Conservation (phyloP, 1,140 invertebrate genomes). For the Pseudomyrmex pallidus region DNA sequence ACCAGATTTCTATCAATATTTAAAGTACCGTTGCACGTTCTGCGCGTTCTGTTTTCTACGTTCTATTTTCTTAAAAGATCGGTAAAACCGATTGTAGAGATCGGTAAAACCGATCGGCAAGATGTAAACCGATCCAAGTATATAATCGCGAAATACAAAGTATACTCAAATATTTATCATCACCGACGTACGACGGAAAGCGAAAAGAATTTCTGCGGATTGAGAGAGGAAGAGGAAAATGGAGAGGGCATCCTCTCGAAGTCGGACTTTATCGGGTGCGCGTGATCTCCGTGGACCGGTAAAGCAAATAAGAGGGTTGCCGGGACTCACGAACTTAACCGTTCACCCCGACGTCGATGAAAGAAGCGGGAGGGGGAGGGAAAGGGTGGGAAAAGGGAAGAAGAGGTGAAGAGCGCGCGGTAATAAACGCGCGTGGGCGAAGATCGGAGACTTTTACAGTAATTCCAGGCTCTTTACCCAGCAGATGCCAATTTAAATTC, state of each 20-base stretch:
- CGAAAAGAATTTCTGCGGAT: slow-evolving; percentile 24
- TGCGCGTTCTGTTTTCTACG: background rate
- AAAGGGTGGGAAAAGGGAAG: slow-evolving; percentile 36
- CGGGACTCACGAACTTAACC: slow-evolving; percentile 79
- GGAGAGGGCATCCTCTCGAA: slow-evolving; percentile 70
- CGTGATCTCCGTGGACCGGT: slow-evolving; percentile 77
- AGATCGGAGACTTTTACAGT: slow-evolving; percentile 81
- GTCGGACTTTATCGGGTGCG: slow-evolving; percentile 77
- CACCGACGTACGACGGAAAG: slow-evolving; percentile 30
- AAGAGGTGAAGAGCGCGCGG: slow-evolving; percentile 62
- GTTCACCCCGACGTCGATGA: slow-evolving; percentile 73
- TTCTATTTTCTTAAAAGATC: slow-evolving; percentile 47
- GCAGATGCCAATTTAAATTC: slow-evolving; percentile 82
- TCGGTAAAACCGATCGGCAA: background rate
- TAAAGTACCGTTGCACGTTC: slow-evolving; percentile 35
- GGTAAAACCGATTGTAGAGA: slow-evolving; percentile 14
- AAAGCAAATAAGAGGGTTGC: slow-evolving; percentile 82
- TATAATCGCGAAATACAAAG: slow-evolving; percentile 44
- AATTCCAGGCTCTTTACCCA: slow-evolving; percentile 78
- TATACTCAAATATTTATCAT: slow-evolving; percentile 33
- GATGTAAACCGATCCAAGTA: slow-evolving; percentile 27
- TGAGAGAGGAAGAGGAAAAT: slow-evolving; percentile 19
- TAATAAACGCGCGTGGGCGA: slow-evolving; percentile 82
- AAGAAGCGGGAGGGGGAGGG: slow-evolving; percentile 42
- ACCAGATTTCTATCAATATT: slow-evolving; percentile 23